A percentile compares a stretch with the other conserved stretches of the same genome.
Evolutionary conservation across 2,797 vertebrate genomes (phyloP).

Genomic region (Emydoidea blandingii): DNA sequence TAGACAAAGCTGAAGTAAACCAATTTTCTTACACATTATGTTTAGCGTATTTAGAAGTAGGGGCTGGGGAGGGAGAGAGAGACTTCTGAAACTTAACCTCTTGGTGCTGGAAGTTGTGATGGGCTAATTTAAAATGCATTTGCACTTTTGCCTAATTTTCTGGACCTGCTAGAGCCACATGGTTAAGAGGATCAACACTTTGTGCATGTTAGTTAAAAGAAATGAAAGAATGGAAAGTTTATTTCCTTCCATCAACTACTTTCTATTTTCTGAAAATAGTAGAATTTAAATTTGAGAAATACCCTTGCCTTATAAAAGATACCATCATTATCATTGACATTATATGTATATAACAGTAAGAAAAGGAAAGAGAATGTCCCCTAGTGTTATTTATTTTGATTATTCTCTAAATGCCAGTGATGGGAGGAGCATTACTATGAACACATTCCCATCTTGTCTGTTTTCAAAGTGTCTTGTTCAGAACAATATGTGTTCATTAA

Average conservation of each 20-base stretch:
- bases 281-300: not conserved
- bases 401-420: not conserved
- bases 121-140: not conserved
- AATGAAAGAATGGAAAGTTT: not conserved
- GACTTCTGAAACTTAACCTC: not conserved
- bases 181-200: not conserved
- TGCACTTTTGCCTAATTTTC: not conserved
- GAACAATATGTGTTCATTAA: not conserved
- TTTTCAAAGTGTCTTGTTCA: not conserved
- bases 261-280: not conserved
- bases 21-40: not conserved
- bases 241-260: not conserved
- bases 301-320: not conserved
- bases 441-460: not conserved
- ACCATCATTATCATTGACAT: not conserved
- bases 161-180: not conserved
- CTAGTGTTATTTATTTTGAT: not conserved
- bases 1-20: not conserved
- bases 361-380: not conserved
- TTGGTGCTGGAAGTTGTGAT: not conserved
- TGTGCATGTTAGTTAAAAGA: not conserved
- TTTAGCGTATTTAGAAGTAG: not conserved
- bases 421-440: not conserved
- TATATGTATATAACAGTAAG: not conserved
- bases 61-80: fast-evolving